phyloP scores from a whole-genome alignment of 2,797 vertebrate species.

The Lacerta agilis region DNA sequence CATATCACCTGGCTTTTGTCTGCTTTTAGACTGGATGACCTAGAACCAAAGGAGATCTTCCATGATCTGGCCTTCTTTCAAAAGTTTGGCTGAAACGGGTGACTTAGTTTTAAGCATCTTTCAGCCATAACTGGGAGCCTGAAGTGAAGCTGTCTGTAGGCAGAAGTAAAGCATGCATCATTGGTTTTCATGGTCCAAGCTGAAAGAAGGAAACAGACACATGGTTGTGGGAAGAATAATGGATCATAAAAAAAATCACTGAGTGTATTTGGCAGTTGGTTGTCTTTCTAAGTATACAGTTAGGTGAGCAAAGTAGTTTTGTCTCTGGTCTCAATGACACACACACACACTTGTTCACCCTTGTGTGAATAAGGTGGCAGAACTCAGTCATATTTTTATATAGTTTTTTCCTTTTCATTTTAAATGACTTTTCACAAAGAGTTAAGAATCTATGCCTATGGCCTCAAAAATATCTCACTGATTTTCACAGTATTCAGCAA shows the following conservation, averaged over 20 bases:
- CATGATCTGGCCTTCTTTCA: not conserved
- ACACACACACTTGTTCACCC: not conserved
- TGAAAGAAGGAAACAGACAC: conserved; percentile 11
- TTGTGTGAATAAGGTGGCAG: conserved; percentile 20
- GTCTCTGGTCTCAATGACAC: not conserved
- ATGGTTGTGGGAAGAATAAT: conserved; percentile 14
- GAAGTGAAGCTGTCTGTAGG: conserved; percentile 11
- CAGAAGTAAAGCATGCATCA: conserved; percentile 22
- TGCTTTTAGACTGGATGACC: not conserved
- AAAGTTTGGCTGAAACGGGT: not conserved
- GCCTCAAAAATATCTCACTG: conserved; percentile 9
- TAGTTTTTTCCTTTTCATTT: not conserved
- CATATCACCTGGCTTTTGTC: not conserved
- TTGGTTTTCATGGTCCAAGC: conserved; percentile 19
- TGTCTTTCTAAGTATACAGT: not conserved
- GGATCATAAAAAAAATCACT: not conserved
- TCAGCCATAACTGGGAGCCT: conserved; percentile 18
- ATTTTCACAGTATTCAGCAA: conserved; percentile 29
- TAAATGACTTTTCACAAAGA: not conserved
- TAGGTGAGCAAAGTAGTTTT: not conserved
- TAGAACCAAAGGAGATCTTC: not conserved
- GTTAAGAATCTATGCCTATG: not conserved
- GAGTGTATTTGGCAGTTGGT: not conserved
- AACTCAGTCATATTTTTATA: not conserved
- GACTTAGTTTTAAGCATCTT: conserved; percentile 27